phyloP scores from a whole-genome alignment of 2,113 vertebrate species.

The Nyctereutes procyonoides region DNA sequence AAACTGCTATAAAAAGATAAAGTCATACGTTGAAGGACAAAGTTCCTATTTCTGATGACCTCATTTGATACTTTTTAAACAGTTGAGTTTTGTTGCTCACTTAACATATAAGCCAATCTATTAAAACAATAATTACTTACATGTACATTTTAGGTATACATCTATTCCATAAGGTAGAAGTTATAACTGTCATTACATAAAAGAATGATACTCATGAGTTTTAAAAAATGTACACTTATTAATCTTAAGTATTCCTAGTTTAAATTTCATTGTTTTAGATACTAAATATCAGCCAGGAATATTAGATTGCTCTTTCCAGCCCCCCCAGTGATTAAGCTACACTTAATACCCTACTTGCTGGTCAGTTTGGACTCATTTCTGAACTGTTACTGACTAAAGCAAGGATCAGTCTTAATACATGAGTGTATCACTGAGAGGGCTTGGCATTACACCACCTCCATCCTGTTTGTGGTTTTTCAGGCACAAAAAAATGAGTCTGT shows the following conservation, averaged over 20 bases:
- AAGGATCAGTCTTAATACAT: background rate
- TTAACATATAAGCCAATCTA: background rate
- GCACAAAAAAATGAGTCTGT: background rate
- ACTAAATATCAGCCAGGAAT: background rate
- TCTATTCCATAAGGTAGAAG: background rate
- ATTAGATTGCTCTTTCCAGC: background rate
- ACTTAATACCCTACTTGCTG: background rate
- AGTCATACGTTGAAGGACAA: background rate
- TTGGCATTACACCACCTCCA: background rate
- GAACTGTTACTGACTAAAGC: background rate
- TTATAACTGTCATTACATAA: background rate
- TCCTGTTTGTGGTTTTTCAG: fast-evolving
- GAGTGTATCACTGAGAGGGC: fast-evolving
- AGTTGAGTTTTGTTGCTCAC: background rate
- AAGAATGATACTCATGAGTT: background rate
- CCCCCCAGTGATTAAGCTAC: background rate
- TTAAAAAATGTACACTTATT: background rate
- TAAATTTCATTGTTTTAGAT: background rate
- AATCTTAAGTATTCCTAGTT: background rate
- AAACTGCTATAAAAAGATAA: background rate
- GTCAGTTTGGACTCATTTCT: background rate
- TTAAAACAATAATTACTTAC: slow-evolving; percentile 2
- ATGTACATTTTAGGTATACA: background rate
- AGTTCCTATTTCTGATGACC: background rate
- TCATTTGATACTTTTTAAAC: background rate